phyloP scores from a whole-genome alignment of 1,140 invertebrate genomes.

The Halictus rubicundus region DNA sequence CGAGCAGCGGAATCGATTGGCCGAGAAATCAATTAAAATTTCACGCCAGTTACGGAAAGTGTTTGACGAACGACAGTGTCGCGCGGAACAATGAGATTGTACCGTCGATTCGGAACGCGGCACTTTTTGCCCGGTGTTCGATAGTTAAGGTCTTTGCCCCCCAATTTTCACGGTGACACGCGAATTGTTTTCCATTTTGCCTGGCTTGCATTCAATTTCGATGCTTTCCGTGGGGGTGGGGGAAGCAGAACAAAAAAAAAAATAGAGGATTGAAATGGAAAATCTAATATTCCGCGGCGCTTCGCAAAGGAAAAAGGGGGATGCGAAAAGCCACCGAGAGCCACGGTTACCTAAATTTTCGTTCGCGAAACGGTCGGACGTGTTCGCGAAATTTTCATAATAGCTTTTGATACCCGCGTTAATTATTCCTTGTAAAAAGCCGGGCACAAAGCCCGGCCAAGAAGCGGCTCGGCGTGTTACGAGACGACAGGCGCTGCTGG shows the following conservation, averaged over 20 bases:
- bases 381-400: conserved; percentile 36
- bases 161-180: not conserved
- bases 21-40: not conserved
- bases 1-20: not conserved
- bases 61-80: not conserved
- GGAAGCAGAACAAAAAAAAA: too few relatives aligned
- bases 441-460: conserved; percentile 26
- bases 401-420: conserved; percentile 43
- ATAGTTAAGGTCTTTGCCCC: not conserved
- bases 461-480: conserved; percentile 13
- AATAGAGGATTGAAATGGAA: not conserved
- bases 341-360: not conserved
- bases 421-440: conserved; percentile 31
- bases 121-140: not conserved
- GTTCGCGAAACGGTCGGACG: not conserved
- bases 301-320: too few relatives aligned
- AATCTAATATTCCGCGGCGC: not conserved
- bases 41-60: not conserved
- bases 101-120: not conserved
- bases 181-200: not conserved
- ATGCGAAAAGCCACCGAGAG: too few relatives aligned
- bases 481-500: not conserved
- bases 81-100: not conserved
- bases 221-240: too few relatives aligned
- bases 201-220: not conserved